These are phyloP conservation scores for Agriopis aurantiaria DNA, from an alignment of 2,888 invertebrate genomes.

Conservation along the genomic window DNA sequence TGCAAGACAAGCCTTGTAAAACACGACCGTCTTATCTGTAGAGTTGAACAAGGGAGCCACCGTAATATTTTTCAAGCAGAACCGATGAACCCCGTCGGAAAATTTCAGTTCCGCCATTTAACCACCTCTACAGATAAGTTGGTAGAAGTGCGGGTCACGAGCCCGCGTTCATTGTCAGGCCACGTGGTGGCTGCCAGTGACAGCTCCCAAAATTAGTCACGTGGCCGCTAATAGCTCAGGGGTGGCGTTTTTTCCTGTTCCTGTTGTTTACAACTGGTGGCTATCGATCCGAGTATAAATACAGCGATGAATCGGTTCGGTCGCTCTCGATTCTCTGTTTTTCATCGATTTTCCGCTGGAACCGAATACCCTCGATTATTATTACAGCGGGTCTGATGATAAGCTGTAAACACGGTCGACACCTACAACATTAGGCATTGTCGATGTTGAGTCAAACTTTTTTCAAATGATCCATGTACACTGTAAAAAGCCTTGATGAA, in stretches of 20 bases:
- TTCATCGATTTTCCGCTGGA: conserved; percentile 78
- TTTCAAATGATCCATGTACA: too few species aligned
- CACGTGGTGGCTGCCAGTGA: conserved; percentile 81
- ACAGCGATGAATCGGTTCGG: conserved; percentile 70
- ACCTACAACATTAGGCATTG: neutral
- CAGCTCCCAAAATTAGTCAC: conserved; percentile 85
- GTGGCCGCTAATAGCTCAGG: conserved; percentile 81
- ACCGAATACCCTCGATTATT: conserved; percentile 22
- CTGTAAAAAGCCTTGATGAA: too few species aligned
- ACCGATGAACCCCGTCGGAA: neutral
- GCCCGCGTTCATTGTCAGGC: conserved; percentile 48
- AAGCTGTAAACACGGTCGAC: too few species aligned
- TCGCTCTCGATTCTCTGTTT: conserved; percentile 69
- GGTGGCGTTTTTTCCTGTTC: conserved; percentile 75
- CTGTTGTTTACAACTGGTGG: conserved; percentile 83
- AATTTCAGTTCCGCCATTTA: neutral
- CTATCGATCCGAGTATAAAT: conserved; percentile 81
- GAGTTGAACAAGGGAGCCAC: neutral
- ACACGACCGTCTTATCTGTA: neutral
- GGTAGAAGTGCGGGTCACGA: conserved; percentile 39
- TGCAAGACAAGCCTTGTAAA: conserved; percentile 10
- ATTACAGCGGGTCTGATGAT: neutral
- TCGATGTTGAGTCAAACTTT: too few species aligned
- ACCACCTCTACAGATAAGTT: conserved; percentile 6
- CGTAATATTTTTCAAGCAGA: neutral